Percentiles rank a stretch among this genome's conserved stretches.
Conservation (phyloP, 2,113 vertebrate species). For the Entelurus aequoreus region DNA sequence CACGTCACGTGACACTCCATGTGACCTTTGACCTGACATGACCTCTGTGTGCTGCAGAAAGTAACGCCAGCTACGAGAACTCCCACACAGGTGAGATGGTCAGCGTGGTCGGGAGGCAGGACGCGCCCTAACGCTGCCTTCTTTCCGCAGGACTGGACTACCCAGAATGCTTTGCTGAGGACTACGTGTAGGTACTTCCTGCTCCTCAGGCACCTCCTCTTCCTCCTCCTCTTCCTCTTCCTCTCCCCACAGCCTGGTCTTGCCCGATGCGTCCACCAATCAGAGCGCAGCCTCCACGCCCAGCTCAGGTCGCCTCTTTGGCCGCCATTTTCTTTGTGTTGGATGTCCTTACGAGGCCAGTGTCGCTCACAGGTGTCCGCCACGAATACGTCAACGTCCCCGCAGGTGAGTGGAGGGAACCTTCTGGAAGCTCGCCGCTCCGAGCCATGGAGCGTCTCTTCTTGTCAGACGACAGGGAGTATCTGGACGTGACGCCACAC, state of each 20-base stretch:
- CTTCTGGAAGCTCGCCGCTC: background rate
- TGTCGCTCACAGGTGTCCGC: background rate
- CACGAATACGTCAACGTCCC: slow-evolving; percentile 1
- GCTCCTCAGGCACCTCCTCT: background rate
- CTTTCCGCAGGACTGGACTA: background rate
- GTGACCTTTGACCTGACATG: too few relatives aligned
- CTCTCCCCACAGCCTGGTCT: slow-evolving; percentile 49
- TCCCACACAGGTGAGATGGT: slow-evolving; percentile 17
- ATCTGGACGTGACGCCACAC: background rate
- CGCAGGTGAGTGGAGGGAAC: too few relatives aligned
- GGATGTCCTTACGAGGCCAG: background rate
- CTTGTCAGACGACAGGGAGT: background rate
- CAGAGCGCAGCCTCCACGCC: slow-evolving; percentile 48
- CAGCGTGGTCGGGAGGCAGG: background rate
- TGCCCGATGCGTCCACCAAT: slow-evolving; percentile 25
- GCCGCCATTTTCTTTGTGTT: background rate
- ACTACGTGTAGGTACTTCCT: slow-evolving; percentile 5
- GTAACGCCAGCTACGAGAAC: slow-evolving; percentile 55
- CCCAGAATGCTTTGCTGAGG: background rate
- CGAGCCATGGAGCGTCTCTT: background rate
- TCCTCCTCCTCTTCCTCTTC: slow-evolving; percentile 3
- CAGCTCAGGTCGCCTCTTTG: slow-evolving; percentile 56
- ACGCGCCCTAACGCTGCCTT: background rate
- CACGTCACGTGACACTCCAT: too few relatives aligned
- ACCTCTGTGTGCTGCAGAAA: slow-evolving; percentile 32